These are phyloP conservation scores for Cairina moschata DNA, from an alignment of 2,113 vertebrate genomes.

Conservation along the genomic window DNA sequence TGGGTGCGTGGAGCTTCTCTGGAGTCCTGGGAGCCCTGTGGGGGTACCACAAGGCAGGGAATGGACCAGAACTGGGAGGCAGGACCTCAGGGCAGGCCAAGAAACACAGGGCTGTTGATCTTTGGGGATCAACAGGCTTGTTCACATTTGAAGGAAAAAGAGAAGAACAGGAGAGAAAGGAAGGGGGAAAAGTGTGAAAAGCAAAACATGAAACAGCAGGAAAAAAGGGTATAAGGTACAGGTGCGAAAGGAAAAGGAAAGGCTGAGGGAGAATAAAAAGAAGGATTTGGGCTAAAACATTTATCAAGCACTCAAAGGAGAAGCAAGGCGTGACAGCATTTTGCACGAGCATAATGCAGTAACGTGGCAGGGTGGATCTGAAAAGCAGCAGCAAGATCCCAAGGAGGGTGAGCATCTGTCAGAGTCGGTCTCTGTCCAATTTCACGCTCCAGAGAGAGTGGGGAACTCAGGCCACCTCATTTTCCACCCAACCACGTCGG, in stretches of 20 bases:
- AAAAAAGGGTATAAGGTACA: background rate
- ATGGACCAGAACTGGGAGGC: background rate
- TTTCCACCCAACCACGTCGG: constrained; percentile 39
- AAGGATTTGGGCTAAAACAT: background rate
- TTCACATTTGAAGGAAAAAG: background rate
- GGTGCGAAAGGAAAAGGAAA: background rate
- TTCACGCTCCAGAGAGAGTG: background rate
- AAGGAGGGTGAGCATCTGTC: constrained; percentile 17
- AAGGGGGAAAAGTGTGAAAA: background rate
- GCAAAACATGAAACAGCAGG: background rate
- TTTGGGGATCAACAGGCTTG: background rate
- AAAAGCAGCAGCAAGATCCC: background rate
- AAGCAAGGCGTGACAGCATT: background rate
- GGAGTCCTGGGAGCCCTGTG: background rate
- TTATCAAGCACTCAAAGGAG: background rate
- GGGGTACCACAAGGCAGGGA: background rate
- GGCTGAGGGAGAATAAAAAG: background rate
- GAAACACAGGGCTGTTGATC: background rate
- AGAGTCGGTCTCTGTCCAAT: constrained; percentile 46
- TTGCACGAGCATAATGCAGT: background rate
- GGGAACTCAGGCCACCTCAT: constrained; percentile 22
- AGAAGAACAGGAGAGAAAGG: background rate
- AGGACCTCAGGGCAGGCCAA: background rate
- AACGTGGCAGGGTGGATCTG: background rate
- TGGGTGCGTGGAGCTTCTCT: fast-evolving